These are phyloP conservation scores for Hartigia nigra DNA, from an alignment of 2,888 invertebrate species.

Conservation along the genomic window DNA sequence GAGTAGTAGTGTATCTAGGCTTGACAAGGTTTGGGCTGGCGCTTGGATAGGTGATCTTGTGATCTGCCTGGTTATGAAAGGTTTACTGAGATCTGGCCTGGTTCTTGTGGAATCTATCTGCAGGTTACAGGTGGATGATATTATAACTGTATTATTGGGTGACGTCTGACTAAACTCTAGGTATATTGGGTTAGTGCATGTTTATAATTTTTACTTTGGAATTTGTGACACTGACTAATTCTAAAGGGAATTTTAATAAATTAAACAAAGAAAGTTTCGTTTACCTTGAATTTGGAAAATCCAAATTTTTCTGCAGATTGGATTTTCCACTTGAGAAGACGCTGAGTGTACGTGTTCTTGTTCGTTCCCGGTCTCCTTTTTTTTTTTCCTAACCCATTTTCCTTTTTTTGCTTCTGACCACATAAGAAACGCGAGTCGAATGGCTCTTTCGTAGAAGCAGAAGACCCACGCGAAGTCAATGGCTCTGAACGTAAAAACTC, in stretches of 20 bases:
- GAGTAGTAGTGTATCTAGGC: too few relatives aligned
- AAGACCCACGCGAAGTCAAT: slow-evolving; percentile 22
- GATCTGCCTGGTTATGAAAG: too few relatives aligned
- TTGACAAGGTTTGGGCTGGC: too few relatives aligned
- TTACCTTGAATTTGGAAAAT: neutral
- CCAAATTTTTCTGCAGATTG: neutral
- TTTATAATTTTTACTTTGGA: too few relatives aligned
- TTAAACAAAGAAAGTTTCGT: neutral
- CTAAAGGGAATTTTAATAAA: neutral
- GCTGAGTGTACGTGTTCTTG: neutral
- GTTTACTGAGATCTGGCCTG: too few relatives aligned
- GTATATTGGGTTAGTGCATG: too few relatives aligned
- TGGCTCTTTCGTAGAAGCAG: slow-evolving; percentile 11
- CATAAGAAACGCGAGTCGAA: neutral
- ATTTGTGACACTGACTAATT: neutral
- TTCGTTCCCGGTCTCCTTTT: neutral
- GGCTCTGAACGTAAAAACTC: slow-evolving; percentile 23
- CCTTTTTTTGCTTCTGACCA: neutral
- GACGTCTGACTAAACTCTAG: too few relatives aligned
- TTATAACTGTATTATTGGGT: too few relatives aligned
- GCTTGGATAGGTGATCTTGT: too few relatives aligned
- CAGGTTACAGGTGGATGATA: too few relatives aligned
- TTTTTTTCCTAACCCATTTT: neutral
- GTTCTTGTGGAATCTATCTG: too few relatives aligned
- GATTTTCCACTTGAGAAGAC: neutral